Evolutionary conservation across 2,888 invertebrate genomes (phyloP).

Genomic region (Tribolium freemani): DNA sequence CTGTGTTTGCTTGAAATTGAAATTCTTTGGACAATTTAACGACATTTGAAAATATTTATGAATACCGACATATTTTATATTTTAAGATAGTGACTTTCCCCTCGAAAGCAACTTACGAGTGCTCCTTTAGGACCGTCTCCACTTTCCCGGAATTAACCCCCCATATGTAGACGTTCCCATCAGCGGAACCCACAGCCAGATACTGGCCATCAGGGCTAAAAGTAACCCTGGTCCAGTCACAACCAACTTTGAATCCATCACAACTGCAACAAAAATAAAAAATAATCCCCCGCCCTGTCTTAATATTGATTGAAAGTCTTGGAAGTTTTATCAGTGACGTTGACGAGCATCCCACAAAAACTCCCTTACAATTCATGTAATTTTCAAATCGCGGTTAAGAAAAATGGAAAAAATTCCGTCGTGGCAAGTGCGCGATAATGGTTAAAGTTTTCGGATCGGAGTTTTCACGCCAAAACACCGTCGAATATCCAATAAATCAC

Average conservation of each 20-base stretch:
- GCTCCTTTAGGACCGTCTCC: constrained; percentile 85
- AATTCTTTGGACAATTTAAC: no score
- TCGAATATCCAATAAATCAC: constrained; percentile 53
- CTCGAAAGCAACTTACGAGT: constrained; percentile 75
- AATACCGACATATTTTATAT: no score
- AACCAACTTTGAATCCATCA: constrained; percentile 95
- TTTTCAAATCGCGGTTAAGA: constrained; percentile 32
- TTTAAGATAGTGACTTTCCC: no score
- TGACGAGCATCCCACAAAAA: constrained; percentile 8
- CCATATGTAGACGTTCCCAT: constrained; percentile 95
- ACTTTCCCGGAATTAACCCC: constrained; percentile 82
- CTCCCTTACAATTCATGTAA: constrained; percentile 17
- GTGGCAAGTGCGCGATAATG: constrained; percentile 44
- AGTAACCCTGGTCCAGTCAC: constrained; percentile 93
- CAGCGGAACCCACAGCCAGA: constrained; percentile 91
- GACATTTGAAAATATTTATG: no score
- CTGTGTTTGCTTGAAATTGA: no score
- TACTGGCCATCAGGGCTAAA: constrained; percentile 93
- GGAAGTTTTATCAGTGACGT: not conserved
- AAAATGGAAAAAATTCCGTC: constrained; percentile 37
- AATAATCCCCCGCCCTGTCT: no score
- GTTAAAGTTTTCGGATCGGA: constrained; percentile 45
- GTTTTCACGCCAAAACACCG: constrained; percentile 49
- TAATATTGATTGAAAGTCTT: no score
- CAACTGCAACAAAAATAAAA: constrained; percentile 74